A percentile compares a stretch with the other conserved stretches of the same genome.
Conservation (phyloP, 2,113 vertebrate species). For the Coptodon bakossiorum region DNA sequence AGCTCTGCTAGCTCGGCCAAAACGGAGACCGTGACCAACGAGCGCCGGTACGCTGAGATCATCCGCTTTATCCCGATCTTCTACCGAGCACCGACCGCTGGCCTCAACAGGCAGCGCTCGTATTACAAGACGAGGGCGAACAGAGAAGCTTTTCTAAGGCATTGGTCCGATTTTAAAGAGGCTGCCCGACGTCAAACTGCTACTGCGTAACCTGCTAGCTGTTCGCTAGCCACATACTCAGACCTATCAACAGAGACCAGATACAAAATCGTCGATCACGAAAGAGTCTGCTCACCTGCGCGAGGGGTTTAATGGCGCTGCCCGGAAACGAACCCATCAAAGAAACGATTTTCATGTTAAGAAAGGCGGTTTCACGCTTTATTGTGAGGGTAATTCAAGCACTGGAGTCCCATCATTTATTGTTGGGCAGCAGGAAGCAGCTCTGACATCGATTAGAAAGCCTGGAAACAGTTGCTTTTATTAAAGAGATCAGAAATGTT, state of each 20-base stretch:
- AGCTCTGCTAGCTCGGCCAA: constrained; percentile 36
- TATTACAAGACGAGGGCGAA: neutral
- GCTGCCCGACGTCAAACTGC: constrained; percentile 40
- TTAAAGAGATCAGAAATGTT: neutral
- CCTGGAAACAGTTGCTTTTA: neutral
- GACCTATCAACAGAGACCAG: constrained; percentile 27
- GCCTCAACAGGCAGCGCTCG: neutral
- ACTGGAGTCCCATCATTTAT: neutral
- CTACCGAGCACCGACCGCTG: neutral
- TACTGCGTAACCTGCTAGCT: constrained; percentile 64
- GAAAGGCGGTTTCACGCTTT: neutral
- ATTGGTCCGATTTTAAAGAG: constrained; percentile 29
- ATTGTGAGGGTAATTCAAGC: neutral
- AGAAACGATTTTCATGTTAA: neutral
- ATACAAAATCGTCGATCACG: neutral
- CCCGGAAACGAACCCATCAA: neutral
- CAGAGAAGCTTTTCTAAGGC: neutral
- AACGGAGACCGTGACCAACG: constrained; percentile 15
- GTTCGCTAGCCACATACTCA: constrained; percentile 35
- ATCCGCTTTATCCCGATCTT: neutral
- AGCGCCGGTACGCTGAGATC: neutral
- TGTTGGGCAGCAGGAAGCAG: neutral
- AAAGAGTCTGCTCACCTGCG: neutral
- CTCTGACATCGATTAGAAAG: neutral
- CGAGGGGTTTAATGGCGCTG: neutral